Conservation (phyloP, 2,797 vertebrate species). For the Synaphobranchus kaupii region DNA sequence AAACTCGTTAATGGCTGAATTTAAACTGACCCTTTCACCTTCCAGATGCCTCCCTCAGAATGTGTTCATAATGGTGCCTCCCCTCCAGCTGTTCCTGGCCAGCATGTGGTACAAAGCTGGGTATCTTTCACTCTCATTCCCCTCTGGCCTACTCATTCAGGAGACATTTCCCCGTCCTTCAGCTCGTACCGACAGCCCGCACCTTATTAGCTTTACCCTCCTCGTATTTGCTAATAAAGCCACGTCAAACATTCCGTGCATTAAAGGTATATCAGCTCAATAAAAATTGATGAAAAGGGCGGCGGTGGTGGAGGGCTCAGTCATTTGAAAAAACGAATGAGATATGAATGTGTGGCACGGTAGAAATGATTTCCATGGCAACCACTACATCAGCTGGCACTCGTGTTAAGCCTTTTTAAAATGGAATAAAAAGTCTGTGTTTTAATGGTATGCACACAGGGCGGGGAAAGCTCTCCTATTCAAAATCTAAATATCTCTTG, state of each 20-base stretch:
- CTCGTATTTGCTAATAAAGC: neutral
- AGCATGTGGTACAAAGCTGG: neutral
- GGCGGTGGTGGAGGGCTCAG: neutral
- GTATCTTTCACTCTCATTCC: neutral
- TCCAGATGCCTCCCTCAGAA: neutral
- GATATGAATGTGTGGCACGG: neutral
- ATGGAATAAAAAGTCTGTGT: neutral
- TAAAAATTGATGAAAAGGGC: neutral
- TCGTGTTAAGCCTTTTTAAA: neutral
- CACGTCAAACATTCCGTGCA: constrained; percentile 11
- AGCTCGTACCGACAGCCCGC: neutral
- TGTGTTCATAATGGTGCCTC: neutral
- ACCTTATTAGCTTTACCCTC: neutral
- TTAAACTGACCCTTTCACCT: neutral
- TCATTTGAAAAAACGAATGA: neutral
- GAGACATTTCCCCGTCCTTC: neutral
- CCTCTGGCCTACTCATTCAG: constrained; percentile 1
- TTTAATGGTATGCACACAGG: neutral
- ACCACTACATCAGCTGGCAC: constrained; percentile 10
- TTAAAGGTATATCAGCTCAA: neutral
- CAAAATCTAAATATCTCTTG: constrained; percentile 19
- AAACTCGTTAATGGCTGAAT: neutral
- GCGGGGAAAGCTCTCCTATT: neutral
- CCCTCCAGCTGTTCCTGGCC: constrained; percentile 17
- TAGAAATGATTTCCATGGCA: constrained; percentile 10